Percentiles rank a stretch among this genome's conserved stretches.
These are phyloP conservation scores for Phaetusa simplex DNA, from an alignment of 2,113 vertebrate genomes.

Conservation along the genomic window DNA sequence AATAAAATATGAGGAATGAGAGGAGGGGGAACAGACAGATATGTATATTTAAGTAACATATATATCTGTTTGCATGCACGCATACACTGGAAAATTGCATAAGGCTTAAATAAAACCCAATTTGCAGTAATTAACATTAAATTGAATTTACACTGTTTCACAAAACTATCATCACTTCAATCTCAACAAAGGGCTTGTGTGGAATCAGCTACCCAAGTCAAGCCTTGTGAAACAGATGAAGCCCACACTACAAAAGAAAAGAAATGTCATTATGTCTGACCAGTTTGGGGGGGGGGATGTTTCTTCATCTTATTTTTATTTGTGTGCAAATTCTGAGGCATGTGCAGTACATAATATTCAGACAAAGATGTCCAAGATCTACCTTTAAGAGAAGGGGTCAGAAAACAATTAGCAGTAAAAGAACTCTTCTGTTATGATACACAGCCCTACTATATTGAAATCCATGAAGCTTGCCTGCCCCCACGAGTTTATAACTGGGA, in stretches of 20 bases:
- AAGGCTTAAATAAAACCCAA: not conserved
- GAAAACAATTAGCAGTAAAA: not conserved
- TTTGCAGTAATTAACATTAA: not conserved
- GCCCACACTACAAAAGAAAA: not conserved
- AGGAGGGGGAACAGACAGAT: not conserved
- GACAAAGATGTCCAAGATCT: not conserved
- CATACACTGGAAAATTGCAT: not conserved
- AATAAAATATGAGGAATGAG: not conserved
- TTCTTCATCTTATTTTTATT: not conserved
- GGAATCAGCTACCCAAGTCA: not conserved
- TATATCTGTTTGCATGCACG: not conserved
- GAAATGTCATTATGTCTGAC: not conserved
- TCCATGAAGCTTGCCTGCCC: not conserved
- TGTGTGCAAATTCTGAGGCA: not conserved
- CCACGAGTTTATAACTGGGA: not conserved
- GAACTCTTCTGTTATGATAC: not conserved
- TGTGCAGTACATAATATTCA: fast-evolving
- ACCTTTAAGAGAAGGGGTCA: not conserved
- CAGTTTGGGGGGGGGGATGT: not conserved
- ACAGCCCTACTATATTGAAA: not conserved
- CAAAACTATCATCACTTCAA: not conserved
- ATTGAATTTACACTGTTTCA: not conserved
- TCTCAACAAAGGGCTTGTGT: not conserved
- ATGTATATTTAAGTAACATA: not conserved
- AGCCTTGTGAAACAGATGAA: conserved; percentile 11